Conservation (phyloP, 2,888 invertebrate genomes). For the Salpingus planirostris region DNA sequence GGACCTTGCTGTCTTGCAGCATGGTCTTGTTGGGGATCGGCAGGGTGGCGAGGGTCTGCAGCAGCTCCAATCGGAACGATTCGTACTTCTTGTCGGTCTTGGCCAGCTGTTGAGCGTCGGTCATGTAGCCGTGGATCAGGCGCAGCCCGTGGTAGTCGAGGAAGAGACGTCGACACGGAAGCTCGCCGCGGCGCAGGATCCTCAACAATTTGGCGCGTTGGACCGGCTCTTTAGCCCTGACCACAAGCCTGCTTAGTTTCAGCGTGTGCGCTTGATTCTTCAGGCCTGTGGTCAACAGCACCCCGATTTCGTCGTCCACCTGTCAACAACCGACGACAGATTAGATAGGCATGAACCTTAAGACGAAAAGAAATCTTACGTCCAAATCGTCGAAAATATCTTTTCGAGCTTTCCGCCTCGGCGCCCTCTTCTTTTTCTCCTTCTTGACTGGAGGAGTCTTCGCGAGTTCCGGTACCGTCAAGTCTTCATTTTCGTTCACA, state of each 20-base stretch:
- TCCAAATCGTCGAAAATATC: conserved; percentile 56
- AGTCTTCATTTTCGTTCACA: conserved; percentile 34
- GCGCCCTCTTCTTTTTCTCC: conserved; percentile 25
- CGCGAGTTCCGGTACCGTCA: conserved; percentile 3
- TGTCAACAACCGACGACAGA: conserved; percentile 39
- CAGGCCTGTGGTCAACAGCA: conserved; percentile 66
- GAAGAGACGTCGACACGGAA: conserved; percentile 78
- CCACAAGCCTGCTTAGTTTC: conserved; percentile 82
- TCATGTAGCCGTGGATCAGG: conserved; percentile 89
- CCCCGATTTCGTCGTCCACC: conserved; percentile 84
- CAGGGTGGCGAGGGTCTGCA: conserved; percentile 72
- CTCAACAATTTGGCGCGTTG: conserved; percentile 69
- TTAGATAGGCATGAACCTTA: too few species aligned
- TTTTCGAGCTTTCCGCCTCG: conserved; percentile 36
- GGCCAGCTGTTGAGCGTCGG: conserved; percentile 51
- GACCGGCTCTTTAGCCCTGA: conserved; percentile 75
- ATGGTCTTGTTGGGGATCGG: conserved; percentile 92
- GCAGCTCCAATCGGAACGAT: conserved; percentile 51
- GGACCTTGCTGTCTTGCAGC: conserved; percentile 85
- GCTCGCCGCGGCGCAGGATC: conserved; percentile 69
- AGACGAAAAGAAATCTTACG: too few species aligned
- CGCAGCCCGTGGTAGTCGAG: conserved; percentile 88
- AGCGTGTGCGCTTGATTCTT: conserved; percentile 87
- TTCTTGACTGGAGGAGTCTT: conserved; percentile 35
- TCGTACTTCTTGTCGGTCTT: conserved; percentile 31